Evolutionary conservation across 37 sponge, comb jelly and placozoan genomes (phyloP), one percentile per base, ranked within the genome.

Genomic region (Ianthella basta): DNA sequence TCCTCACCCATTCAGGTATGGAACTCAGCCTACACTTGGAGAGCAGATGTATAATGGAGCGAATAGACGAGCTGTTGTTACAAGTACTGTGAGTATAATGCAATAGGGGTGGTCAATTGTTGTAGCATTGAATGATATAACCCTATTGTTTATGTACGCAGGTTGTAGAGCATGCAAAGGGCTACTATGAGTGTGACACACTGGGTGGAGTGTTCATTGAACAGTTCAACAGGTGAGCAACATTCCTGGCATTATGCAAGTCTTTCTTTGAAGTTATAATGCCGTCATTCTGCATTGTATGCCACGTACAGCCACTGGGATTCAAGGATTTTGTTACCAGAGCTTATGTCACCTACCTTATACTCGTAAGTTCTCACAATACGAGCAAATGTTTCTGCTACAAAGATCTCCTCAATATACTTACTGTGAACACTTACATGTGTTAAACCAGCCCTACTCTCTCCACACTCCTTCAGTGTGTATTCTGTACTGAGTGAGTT

Each of bases 401-500:
- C n/a, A n/a, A n/a, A n/a, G n/a, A n/a, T n/a, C n/a, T n/a, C n/a
- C n/a, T n/a, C n/a, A n/a, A n/a, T n/a, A n/a, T n/a, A n/a, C n/a
- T n/a, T n/a, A 44, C 6, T 44, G 6, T n/a, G n/a, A n/a, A n/a
- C n/a, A n/a, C n/a, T n/a, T n/a, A n/a, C n/a, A n/a, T n/a, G n/a
- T 56, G 15, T 18, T 56, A 61, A 13, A 4, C 27, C 27, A 13
- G 63, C n/a, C n/a, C n/a, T n/a, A n/a, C n/a, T n/a, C 2, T 61
- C 4, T 23, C 25, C 27, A 61, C 27, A 33, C 35, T 21, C 37
- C 19, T 67, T 29, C 85, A 84, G 85, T 33, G 77, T 27, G n/a
- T 84, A 88, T 54, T 60, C 67, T 0, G 57, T 77, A 4, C 35
- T 84, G 20, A 88, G 80, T 59, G 63, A 79, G 56, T 84, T 88